A percentile compares a stretch with the other conserved stretches of the same genome.
phyloP scores from a whole-genome alignment of 2,797 vertebrate genomes.

The Pantherophis alleghaniensis region DNA sequence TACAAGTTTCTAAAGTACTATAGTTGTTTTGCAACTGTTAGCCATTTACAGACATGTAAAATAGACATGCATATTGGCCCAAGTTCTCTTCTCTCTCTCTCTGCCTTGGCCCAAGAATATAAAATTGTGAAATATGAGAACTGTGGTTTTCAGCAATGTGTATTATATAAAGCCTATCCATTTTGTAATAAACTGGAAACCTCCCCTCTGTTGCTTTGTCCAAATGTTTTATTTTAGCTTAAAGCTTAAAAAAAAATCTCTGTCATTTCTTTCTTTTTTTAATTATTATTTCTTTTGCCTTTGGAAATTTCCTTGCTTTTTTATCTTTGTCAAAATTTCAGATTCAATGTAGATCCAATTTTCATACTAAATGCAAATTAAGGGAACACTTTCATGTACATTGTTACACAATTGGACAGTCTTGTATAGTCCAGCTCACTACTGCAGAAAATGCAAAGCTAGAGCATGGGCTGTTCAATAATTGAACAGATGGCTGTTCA shows the following conservation, averaged over 20 bases:
- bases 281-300: not conserved
- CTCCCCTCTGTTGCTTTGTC: slow-evolving; percentile 18
- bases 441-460: not conserved
- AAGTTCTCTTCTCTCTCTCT: not conserved
- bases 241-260: slow-evolving; percentile 7
- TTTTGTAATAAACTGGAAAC: slow-evolving; percentile 38
- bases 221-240: slow-evolving; percentile 40
- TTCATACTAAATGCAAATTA: not conserved
- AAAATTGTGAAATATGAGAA: not conserved
- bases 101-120: slow-evolving; percentile 1
- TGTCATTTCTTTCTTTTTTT: slow-evolving; percentile 1
- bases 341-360: not conserved
- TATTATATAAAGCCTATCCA: not conserved
- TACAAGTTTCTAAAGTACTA: slow-evolving; percentile 14
- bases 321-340: not conserved
- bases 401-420: not conserved
- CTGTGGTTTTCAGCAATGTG: not conserved
- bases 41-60: slow-evolving; percentile 10
- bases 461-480: not conserved
- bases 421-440: not conserved
- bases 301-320: not conserved
- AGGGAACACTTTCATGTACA: not conserved
- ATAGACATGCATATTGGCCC: not conserved
- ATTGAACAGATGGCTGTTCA: not conserved
- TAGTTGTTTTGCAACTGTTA: slow-evolving; percentile 5